Percentiles rank a stretch among this genome's conserved stretches.
These are phyloP conservation scores for Cantharis flavilabris DNA, from an alignment of 2,888 invertebrate species.

Conservation along the genomic window DNA sequence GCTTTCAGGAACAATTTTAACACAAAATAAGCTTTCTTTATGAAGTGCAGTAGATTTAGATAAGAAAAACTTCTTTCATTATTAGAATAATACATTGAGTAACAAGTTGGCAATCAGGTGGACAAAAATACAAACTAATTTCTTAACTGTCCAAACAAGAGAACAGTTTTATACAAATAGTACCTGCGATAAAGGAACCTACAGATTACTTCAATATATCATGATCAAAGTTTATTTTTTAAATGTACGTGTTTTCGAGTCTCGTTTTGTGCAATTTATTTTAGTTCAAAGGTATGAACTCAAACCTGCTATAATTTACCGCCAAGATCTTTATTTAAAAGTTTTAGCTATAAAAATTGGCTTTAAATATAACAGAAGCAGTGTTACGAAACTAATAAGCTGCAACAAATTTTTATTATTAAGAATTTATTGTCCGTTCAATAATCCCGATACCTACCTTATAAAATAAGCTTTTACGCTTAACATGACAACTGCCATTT, in stretches of 20 bases:
- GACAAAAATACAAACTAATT: not conserved
- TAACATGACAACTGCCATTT: not conserved
- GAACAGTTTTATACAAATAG: not conserved
- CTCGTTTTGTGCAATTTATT: not conserved
- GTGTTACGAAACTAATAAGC: not conserved
- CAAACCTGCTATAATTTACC: not conserved
- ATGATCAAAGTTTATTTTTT: not conserved
- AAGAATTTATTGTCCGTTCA: not conserved
- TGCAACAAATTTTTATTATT: not conserved
- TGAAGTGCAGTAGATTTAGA: too few species aligned
- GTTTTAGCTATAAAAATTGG: not conserved
- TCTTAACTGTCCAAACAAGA: not conserved
- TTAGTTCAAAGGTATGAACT: not conserved
- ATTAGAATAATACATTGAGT: not conserved
- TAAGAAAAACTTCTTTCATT: not conserved
- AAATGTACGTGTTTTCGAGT: not conserved
- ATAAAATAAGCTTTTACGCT: not conserved
- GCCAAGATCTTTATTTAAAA: not conserved
- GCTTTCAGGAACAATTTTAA: too few species aligned
- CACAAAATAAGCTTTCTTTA: too few species aligned
- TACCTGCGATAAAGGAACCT: not conserved
- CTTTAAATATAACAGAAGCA: not conserved
- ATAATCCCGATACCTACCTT: not conserved
- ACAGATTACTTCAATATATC: not conserved
- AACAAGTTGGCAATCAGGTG: not conserved